Conservation (phyloP, 2,113 vertebrate species). For the Bubo blakistoni region DNA sequence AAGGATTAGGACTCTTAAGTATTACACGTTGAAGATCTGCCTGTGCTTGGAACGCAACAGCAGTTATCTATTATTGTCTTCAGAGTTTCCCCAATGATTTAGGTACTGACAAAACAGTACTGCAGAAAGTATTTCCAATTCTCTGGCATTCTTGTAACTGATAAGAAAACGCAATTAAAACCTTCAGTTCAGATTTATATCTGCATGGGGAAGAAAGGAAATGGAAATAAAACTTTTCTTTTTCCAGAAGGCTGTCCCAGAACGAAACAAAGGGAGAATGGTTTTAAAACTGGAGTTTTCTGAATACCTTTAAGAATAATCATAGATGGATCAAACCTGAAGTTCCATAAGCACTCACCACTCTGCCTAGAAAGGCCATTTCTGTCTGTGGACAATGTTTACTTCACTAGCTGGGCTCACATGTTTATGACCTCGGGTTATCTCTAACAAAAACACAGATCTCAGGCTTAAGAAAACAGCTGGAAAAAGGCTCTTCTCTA, state of each 20-base stretch:
- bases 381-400: not conserved
- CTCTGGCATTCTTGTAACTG: not conserved
- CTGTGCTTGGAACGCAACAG: not conserved
- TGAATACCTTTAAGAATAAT: not conserved
- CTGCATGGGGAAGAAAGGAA: not conserved
- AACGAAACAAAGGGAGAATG: not conserved
- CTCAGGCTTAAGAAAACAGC: not conserved
- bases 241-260: not conserved
- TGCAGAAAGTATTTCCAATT: not conserved
- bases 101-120: not conserved
- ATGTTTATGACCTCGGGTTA: not conserved
- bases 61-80: not conserved
- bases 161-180: not conserved
- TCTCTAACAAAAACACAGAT: not conserved
- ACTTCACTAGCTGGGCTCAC: not conserved
- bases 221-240: not conserved
- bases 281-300: not conserved
- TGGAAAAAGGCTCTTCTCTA: not conserved
- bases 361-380: not conserved
- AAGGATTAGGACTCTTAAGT: not conserved
- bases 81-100: not conserved
- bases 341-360: not conserved
- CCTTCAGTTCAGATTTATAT: not conserved
- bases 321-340: not conserved
- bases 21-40: not conserved